A percentile compares a stretch with the other conserved stretches of the same genome.
These are phyloP conservation scores for Cinclus cinclus DNA, from an alignment of 2,113 vertebrate species.

Conservation along the genomic window DNA sequence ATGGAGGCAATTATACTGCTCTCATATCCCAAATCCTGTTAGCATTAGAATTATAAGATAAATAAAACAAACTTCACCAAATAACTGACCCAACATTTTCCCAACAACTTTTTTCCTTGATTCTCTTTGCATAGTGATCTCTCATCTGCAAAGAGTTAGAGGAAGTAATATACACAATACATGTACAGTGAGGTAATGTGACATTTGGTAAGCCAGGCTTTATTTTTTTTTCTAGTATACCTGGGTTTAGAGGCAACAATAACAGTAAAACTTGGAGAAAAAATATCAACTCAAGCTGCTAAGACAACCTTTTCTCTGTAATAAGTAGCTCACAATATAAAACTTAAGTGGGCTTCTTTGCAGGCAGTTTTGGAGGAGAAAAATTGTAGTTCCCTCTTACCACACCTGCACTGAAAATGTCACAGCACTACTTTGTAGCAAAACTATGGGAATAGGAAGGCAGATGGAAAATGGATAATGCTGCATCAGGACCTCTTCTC, in stretches of 20 bases:
- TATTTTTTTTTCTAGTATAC: background rate
- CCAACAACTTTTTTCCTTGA: background rate
- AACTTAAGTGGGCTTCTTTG: background rate
- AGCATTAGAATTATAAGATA: background rate
- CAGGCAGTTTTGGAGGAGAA: background rate
- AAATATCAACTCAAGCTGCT: background rate
- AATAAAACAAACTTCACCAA: background rate
- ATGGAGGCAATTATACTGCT: background rate
- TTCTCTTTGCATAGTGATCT: background rate
- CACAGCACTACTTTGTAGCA: background rate
- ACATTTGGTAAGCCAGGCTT: background rate
- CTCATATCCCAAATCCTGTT: background rate
- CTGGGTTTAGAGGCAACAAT: background rate
- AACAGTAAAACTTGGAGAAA: background rate
- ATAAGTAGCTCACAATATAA: background rate
- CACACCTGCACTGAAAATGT: background rate
- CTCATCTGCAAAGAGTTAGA: background rate
- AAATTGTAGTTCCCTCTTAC: background rate
- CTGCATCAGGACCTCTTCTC: background rate
- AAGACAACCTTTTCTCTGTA: background rate
- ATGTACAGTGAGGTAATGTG: background rate
- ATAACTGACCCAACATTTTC: background rate
- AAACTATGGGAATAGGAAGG: background rate
- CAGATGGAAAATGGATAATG: background rate
- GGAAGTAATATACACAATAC: background rate